Conservation (phyloP, 2,113 vertebrate species). For the Haliaeetus leucogaster region DNA sequence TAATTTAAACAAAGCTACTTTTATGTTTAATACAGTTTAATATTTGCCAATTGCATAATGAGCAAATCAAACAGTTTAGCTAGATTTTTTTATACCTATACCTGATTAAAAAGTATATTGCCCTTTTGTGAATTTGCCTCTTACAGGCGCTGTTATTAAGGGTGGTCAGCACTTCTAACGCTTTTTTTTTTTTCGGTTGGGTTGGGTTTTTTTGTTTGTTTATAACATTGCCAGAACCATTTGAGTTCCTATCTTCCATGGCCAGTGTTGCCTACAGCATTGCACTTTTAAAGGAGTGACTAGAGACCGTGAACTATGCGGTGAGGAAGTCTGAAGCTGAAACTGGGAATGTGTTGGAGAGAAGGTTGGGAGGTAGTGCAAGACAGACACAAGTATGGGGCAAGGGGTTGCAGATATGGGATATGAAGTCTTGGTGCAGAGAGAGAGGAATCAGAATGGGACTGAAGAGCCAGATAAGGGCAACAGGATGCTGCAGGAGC, state of each 20-base stretch:
- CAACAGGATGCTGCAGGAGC: background rate
- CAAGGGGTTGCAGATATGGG: background rate
- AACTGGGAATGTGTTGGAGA: background rate
- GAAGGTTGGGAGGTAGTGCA: background rate
- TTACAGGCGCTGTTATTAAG: background rate
- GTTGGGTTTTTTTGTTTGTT: background rate
- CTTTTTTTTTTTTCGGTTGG: background rate
- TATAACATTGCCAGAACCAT: background rate
- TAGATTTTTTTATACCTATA: background rate
- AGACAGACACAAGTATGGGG: background rate
- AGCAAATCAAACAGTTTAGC: constrained; percentile 7
- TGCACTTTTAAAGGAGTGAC: background rate
- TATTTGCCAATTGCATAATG: background rate
- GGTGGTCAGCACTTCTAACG: background rate
- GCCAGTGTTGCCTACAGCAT: background rate
- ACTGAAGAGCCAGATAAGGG: background rate
- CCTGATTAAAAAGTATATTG: background rate
- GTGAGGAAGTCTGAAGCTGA: background rate
- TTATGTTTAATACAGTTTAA: background rate
- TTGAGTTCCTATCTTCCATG: background rate
- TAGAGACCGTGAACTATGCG: background rate
- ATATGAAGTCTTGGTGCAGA: background rate
- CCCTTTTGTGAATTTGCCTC: background rate
- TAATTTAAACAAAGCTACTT: constrained; percentile 17
- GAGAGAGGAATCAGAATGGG: background rate